Percentiles rank a stretch among this genome's conserved stretches.
phyloP scores from a whole-genome alignment of 2,888 invertebrate genomes.

The Athetis lepigone region DNA sequence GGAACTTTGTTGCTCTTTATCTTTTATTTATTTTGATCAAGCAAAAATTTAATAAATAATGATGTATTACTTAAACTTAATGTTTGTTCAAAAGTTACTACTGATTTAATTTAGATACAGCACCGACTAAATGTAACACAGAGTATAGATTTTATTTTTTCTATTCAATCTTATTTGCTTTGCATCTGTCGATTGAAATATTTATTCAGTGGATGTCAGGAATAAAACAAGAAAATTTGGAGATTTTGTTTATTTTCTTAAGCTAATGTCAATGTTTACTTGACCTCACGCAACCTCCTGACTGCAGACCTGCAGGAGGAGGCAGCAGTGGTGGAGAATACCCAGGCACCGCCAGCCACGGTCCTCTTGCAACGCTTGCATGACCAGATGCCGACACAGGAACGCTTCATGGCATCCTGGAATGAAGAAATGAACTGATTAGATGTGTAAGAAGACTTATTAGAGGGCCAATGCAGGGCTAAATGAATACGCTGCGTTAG shows the following conservation, averaged over 20 bases:
- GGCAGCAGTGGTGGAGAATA: conserved; percentile 99
- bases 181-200: too few species aligned
- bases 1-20: too few species aligned
- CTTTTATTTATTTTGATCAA: too few species aligned
- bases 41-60: too few species aligned
- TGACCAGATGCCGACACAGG: conserved; percentile 99
- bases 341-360: conserved; percentile 99
- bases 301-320: conserved; percentile 99
- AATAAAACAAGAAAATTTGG: conserved; percentile 71
- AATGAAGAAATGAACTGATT: conserved; percentile 64
- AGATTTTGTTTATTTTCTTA: conserved; percentile 84
- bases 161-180: too few species aligned
- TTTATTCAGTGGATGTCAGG: background rate
- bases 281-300: conserved; percentile 97
- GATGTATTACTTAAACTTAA: too few species aligned
- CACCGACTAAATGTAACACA: too few species aligned
- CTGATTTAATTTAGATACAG: too few species aligned
- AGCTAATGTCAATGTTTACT: conserved; percentile 82
- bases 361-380: conserved; percentile 99
- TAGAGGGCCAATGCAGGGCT: background rate
- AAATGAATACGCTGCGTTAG: too few species aligned
- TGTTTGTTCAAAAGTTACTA: too few species aligned
- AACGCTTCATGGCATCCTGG: conserved; percentile 99
- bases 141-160: too few species aligned
- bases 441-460: background rate